Base-by-base conservation (phyloP, 2,888 invertebrate genomes). In the Phyllotreta cruciferae region DNA sequence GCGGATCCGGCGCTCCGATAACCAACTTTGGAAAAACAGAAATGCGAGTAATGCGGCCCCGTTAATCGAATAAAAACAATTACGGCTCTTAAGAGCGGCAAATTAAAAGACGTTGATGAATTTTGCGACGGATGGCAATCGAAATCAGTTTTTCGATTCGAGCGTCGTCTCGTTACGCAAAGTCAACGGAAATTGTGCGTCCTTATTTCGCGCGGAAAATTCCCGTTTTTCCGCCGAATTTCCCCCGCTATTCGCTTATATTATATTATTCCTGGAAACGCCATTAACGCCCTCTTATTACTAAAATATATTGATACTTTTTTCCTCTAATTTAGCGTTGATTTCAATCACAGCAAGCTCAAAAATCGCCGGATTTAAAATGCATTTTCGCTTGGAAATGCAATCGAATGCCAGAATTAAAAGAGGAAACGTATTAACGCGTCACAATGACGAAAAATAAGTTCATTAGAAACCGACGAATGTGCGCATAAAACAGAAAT, bases 131-230 rank as follows among this genome's bases (percentile, higher is more conserved):
- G 66, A 73, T 69, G 69, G 68, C 24, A 72, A 71, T 72, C 69
- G 73, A 74, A 76, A 75, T 76, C 70, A 68, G 73, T 75, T 77
- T 24, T 78, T 72, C 77, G 74, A 75, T 77, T 77, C 75, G 74
- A 3, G 2, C 4, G 24, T 24, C 72, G 73, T 75, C 73, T 77
- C 77, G 77, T 77, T 78, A 75, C 78, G 76, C n/a, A 78, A 76
- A 75, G 73, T 75, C 72, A 70, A 67, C 77, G 78, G 78, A 78
- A 77, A 78, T 78, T 78, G 71, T 66, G 24, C 71, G 73, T 72
- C 74, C 75, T 75, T 77, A 75, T 61, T 74, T 72, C 71, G 69
- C n/a, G 68, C 67, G 68, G 67, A 56, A 45, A 56, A 69, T 68
- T 71, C 69, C 69, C 68, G 62, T 70, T 70, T 69, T 70, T 24